A percentile compares a stretch with the other conserved stretches of the same genome.
Conservation (phyloP, 2,888 invertebrate genomes). For the Sphaerophoria rueppellii region DNA sequence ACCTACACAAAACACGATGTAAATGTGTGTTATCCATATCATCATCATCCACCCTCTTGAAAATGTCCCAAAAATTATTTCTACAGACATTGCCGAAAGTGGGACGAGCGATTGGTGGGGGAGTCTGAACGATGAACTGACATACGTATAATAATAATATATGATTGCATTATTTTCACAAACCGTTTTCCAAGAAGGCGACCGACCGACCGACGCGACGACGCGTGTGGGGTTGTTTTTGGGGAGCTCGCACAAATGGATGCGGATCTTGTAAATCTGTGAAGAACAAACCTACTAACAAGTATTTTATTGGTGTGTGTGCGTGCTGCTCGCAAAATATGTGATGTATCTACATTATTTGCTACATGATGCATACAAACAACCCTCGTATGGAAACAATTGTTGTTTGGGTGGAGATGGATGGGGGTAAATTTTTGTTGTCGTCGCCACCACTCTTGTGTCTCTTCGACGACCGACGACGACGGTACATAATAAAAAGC, state of each 20-base stretch:
- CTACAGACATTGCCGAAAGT: conserved; percentile 42
- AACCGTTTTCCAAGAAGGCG: conserved; percentile 32
- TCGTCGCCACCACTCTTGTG: neutral
- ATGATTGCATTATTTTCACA: conserved; percentile 71
- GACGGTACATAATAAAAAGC: conserved; percentile 72
- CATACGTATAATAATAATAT: conserved; percentile 72
- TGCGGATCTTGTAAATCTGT: conserved; percentile 73
- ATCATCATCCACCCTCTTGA: conserved; percentile 29
- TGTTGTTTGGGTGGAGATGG: conserved; percentile 44
- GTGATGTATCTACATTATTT: conserved; percentile 34
- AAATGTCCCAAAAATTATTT: conserved; percentile 49
- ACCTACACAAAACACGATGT: conserved; percentile 66
- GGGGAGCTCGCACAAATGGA: conserved; percentile 18
- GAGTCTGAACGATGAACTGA: conserved; percentile 59
- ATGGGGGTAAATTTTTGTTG: conserved; percentile 46
- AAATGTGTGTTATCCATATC: conserved; percentile 49
- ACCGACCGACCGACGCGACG: too few species aligned
- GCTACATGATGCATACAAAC: conserved; percentile 18
- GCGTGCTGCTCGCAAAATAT: conserved; percentile 36
- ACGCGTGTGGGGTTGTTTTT: conserved; percentile 23
- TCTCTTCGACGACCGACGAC: neutral
- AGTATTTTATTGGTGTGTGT: conserved; percentile 69
- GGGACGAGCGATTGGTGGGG: neutral
- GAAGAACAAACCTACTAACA: conserved; percentile 73
- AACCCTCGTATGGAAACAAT: conserved; percentile 37